Base-by-base conservation (phyloP, 2,888 invertebrate genomes). In the Drosophila paracracens region DNA sequence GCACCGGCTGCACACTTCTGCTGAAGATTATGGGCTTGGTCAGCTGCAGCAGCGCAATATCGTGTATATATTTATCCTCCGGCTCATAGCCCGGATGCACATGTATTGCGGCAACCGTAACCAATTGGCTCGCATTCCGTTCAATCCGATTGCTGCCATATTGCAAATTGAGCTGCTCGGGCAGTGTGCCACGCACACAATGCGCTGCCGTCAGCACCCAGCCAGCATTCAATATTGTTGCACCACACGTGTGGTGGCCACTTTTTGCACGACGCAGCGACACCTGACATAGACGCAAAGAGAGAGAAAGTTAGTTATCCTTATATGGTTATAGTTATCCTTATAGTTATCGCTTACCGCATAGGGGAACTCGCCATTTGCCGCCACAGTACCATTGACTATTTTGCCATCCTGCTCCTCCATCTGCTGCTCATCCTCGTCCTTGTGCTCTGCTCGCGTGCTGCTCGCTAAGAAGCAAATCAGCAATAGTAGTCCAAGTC, bases 201-300 rank as follows among this genome's bases (percentile, higher is more conserved):
- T 93, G 93, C 0, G 90, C 93, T 11, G 93, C 93, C 1, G 93
- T 93, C 16, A 93, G 70, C 4, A 88, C 79, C 92, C 92, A 93
- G 52, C 77, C 64, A 2, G 86, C 82, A 63, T 91, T 92, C 1
- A 93, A 54, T 36, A 93, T 74, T 0, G 92, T 89, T 11, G 78
- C 91, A 8, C 93, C 93, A 59, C 93, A 93, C 2, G 81, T 83
- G 54, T 93, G 93, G 21, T 81, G 83, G 7, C 92, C 92, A 25
- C 73, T 73, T 3, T 79, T 79, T 11, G 83, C 67, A 4, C 88
- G 86, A 2, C 92, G 84, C 36, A 92, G 70, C 1, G 92, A 92
- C 0, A 89, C 83, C 91, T 91, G 33, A 4, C 29, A 51, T 8
- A 11, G 21, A 48, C 58, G 31, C 18, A 52, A 13, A 38, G 27